Evolutionary conservation across 2,888 invertebrate genomes (phyloP).

Genomic region (Cataglyphis cursor): DNA sequence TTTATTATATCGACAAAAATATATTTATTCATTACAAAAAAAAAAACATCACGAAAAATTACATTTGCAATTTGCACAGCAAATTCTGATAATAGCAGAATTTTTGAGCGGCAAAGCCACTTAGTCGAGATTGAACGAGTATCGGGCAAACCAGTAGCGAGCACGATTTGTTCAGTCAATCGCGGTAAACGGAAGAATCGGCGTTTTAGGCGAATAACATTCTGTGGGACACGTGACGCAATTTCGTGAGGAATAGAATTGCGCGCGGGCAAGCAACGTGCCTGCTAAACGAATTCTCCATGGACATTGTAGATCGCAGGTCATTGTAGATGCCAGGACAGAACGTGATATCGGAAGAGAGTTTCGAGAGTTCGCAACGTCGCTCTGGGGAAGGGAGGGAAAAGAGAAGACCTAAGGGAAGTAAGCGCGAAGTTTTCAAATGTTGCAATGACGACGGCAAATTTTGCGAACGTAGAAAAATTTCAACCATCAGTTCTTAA

Average conservation of each 20-base stretch:
- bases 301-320: constrained; percentile 37
- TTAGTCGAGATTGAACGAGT: constrained; percentile 35
- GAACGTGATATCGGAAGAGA: constrained; percentile 47
- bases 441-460: constrained; percentile 28
- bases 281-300: constrained; percentile 58
- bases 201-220: constrained; percentile 44
- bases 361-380: constrained; percentile 9
- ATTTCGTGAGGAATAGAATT: constrained; percentile 43
- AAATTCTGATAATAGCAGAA: not conserved
- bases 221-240: constrained; percentile 50
- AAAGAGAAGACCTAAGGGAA: constrained; percentile 21
- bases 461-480: constrained; percentile 24
- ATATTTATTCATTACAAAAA: not conserved
- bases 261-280: constrained; percentile 24
- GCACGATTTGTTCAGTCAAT: constrained; percentile 33
- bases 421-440: constrained; percentile 32
- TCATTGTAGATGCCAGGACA: constrained; percentile 45
- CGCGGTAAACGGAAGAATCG: constrained; percentile 41
- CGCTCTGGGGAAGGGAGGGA: not conserved
- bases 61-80: not conserved
- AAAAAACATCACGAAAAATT: not conserved
- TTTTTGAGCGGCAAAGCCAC: not conserved
- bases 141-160: not conserved
- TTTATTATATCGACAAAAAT: not conserved
- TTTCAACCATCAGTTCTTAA: constrained; percentile 44